phyloP scores from a whole-genome alignment of 2,888 invertebrate genomes.

The Eurois occulta region DNA sequence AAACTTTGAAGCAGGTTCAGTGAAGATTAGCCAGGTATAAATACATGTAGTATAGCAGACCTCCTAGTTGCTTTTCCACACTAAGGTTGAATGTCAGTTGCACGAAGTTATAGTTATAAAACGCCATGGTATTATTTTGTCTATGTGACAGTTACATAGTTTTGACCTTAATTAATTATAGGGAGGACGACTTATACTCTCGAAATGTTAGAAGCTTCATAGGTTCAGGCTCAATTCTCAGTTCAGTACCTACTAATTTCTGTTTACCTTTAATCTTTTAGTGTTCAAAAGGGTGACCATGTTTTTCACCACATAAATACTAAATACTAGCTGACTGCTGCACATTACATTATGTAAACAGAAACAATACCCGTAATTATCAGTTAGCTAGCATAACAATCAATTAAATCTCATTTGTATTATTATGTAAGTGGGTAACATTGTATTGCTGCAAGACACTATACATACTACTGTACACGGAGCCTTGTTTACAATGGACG shows the following conservation, averaged over 20 bases:
- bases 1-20: neutral
- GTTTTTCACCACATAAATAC: neutral
- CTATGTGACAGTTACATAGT: neutral
- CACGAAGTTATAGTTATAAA: neutral
- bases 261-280: neutral
- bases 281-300: constrained; percentile 6
- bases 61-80: neutral
- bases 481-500: constrained; percentile 73
- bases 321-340: constrained; percentile 3
- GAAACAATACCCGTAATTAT: constrained; percentile 37
- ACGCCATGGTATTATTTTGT: neutral
- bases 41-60: neutral
- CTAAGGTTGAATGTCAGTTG: constrained; percentile 2
- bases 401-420: constrained; percentile 55
- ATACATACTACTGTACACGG: constrained; percentile 38
- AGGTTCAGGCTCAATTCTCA: neutral
- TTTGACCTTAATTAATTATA: neutral
- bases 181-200: neutral
- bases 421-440: constrained; percentile 57
- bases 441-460: constrained; percentile 49
- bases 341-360: constrained; percentile 16
- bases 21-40: neutral
- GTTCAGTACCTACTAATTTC: neutral
- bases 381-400: constrained; percentile 32
- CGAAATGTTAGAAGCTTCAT: neutral